Conservation (phyloP, 2,113 vertebrate genomes). For the Regulus satrapa region DNA sequence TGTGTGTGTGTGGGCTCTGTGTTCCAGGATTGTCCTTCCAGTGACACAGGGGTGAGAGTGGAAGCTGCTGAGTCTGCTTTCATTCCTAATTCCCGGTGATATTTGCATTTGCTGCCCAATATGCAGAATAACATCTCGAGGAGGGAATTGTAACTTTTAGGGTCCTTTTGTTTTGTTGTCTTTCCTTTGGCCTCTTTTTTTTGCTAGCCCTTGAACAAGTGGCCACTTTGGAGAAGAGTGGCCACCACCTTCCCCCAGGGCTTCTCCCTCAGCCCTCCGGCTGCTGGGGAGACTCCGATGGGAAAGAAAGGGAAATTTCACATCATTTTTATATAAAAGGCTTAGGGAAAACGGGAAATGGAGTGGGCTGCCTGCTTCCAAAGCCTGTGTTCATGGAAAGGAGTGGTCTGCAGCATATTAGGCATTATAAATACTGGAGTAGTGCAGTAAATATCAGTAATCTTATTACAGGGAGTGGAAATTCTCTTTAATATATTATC, state of each 20-base stretch:
- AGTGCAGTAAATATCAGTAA: conserved; percentile 42
- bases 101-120: neutral
- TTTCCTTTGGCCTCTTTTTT: neutral
- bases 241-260: neutral
- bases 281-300: neutral
- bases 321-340: neutral
- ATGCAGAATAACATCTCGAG: neutral
- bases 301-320: neutral
- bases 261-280: neutral
- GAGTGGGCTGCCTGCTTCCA: neutral
- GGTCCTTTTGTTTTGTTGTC: neutral
- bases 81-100: neutral
- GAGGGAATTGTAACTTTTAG: neutral
- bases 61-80: conserved; percentile 14
- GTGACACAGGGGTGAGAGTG: neutral
- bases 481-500: conserved; percentile 43
- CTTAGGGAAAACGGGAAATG: neutral
- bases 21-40: conserved; percentile 56
- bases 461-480: conserved; percentile 44
- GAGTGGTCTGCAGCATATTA: neutral
- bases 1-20: neutral
- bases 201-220: neutral
- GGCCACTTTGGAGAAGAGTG: neutral
- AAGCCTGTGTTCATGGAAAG: neutral
- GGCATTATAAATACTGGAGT: neutral